Conservation (phyloP, 2,888 invertebrate genomes). For the Steinernema carpocapsae region DNA sequence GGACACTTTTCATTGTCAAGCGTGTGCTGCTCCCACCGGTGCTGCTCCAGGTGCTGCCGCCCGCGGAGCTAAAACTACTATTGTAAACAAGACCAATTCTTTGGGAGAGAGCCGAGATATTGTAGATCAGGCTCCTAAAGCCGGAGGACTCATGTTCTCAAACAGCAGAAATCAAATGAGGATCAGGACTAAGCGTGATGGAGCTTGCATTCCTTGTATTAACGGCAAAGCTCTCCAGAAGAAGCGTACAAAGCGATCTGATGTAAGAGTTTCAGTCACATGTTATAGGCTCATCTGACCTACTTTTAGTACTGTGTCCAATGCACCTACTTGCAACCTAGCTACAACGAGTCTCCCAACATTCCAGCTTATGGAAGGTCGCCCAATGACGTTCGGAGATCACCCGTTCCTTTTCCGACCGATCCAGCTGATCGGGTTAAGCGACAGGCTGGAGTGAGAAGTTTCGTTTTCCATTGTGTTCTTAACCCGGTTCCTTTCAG, state of each 20-base stretch:
- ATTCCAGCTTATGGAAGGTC: not conserved
- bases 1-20: slow-evolving; percentile 35
- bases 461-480: not conserved
- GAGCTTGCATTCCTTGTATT: slow-evolving; percentile 54
- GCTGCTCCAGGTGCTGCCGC: not conserved
- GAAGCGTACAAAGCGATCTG: slow-evolving; percentile 40
- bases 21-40: slow-evolving; percentile 1
- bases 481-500: slow-evolving; percentile 37
- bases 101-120: slow-evolving; percentile 31
- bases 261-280: slow-evolving; percentile 18
- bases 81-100: slow-evolving; percentile 2
- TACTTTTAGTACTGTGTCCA: slow-evolving; percentile 49
- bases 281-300: too few species aligned
- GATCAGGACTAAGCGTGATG: slow-evolving; percentile 31
- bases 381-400: slow-evolving; percentile 1
- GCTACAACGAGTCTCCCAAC: slow-evolving; percentile 27
- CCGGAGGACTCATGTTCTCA: slow-evolving; percentile 34
- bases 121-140: slow-evolving; percentile 36
- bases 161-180: not conserved
- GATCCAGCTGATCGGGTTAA: slow-evolving; percentile 29
- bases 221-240: slow-evolving; percentile 44
- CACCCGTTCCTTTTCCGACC: slow-evolving; percentile 36
- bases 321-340: slow-evolving; percentile 57
- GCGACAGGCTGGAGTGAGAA: slow-evolving; percentile 32
- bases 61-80: slow-evolving; percentile 23